Base-by-base conservation (phyloP, 2,888 invertebrate species). In the Yponomeuta sedellus region DNA sequence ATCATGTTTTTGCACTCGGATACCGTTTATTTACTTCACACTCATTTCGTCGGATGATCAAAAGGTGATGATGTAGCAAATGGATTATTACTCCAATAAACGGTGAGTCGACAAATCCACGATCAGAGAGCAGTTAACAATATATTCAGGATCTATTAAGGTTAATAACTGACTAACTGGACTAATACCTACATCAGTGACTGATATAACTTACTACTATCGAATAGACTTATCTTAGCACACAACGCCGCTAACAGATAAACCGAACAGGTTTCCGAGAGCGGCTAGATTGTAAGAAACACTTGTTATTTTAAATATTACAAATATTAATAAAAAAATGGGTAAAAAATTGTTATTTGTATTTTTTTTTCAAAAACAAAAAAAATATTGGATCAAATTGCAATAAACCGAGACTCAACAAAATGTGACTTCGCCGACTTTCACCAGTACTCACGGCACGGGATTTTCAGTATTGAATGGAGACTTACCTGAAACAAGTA, bases 401-500 rank as follows among this genome's bases (percentile, higher is more conserved):
- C 2, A 28, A 28, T 28, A 28, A 28, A 28, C 28, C 5, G 5
- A 2, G 2, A 28, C 28, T 5, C 28, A 4, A 4, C 2, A 4
- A 28, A 28, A 4, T 28, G 5, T 2, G 34, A 8, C 34, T 34
- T 34, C 8, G 6, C 6, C 1, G 34, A 34, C 34, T 34, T 34
- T 34, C 34, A 34, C 3, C 34, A 8, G 34, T 5, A 34, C 6
- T 34, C 1, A 34, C 34, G 34, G 10, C 34, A 34, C 34, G 1
- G 34, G 8, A 34, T 8, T 34, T 34, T 28, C 28, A 28, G 10
- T 12, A 12, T 44, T 44, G 44, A 44, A 5, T 52, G 44, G 16
- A 52, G 44, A 52, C 44, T 52, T 12, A 52, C 44, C 44, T 52
- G 59, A 59, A 59, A 59, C 59, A 59, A 59, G 22, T 25, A 11